phyloP scores from a whole-genome alignment of 2,113 vertebrate genomes.

The Phrynocephalus versicolor region DNA sequence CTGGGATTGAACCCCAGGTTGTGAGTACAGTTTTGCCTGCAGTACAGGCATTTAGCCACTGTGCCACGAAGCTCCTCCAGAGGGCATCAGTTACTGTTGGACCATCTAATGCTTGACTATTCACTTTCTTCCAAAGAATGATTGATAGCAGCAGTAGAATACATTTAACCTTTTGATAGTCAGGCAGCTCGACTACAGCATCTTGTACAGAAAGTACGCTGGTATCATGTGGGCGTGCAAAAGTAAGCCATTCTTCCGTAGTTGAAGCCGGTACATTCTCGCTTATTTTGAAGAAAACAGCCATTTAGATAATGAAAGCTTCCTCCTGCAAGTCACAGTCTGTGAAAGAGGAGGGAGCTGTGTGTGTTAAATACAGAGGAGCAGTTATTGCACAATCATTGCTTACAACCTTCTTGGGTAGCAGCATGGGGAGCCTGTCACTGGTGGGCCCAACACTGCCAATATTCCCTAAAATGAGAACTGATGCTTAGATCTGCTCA shows the following conservation, averaged over 20 bases:
- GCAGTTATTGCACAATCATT: not conserved
- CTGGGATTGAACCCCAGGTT: too few species aligned
- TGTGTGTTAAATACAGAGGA: not conserved
- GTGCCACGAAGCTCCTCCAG: too few species aligned
- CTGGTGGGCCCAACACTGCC: too few species aligned
- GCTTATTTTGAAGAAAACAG: not conserved
- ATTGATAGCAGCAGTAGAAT: too few species aligned
- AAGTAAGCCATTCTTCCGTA: not conserved
- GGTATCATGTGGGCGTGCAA: not conserved
- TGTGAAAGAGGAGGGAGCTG: not conserved
- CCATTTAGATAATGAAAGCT: not conserved
- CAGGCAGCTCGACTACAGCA: not conserved
- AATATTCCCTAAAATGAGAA: too few species aligned
- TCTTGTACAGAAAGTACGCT: not conserved
- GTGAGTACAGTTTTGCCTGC: too few species aligned
- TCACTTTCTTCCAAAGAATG: not conserved
- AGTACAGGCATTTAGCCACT: too few species aligned
- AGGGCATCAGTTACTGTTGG: too few species aligned
- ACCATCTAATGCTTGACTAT: not conserved
- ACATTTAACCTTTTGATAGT: not conserved
- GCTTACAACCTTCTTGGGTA: not conserved
- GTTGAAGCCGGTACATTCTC: not conserved
- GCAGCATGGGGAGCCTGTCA: not conserved
- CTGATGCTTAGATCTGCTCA: too few species aligned
- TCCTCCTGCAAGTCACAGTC: not conserved